Evolutionary conservation across 2,113 vertebrate species (phyloP).

Genomic region (Vidua macroura): DNA sequence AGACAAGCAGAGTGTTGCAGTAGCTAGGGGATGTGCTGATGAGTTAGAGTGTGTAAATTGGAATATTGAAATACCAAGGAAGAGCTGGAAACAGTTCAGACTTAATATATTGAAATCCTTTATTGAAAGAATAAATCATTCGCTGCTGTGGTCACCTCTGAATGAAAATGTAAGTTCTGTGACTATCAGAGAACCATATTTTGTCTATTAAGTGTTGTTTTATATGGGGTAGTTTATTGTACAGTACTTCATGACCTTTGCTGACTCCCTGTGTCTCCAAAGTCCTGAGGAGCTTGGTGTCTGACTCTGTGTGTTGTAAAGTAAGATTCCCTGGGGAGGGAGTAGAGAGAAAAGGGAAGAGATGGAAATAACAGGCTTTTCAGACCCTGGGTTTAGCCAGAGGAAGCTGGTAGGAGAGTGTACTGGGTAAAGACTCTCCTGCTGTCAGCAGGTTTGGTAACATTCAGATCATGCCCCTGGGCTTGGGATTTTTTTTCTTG

Average conservation of each 20-base stretch:
- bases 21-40: not conserved
- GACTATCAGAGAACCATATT: not conserved
- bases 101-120: not conserved
- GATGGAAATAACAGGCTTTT: not conserved
- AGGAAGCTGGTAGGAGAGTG: not conserved
- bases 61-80: not conserved
- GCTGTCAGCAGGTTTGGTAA: slow-evolving; percentile 19
- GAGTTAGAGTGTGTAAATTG: not conserved
- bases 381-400: not conserved
- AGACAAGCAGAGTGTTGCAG: not conserved
- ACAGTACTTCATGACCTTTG: not conserved
- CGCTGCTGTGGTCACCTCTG: not conserved
- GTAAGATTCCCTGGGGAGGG: not conserved
- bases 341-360: not conserved
- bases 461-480: not conserved
- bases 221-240: not conserved
- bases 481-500: slow-evolving; percentile 39
- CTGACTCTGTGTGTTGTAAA: not conserved
- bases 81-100: not conserved
- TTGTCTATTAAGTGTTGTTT: not conserved
- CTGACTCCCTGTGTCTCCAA: not conserved
- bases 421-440: not conserved
- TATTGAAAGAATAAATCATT: not conserved
- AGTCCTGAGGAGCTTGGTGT: not conserved
- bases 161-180: not conserved